Conservation (phyloP, 1,140 invertebrate species). For the Drosophila auraria region DNA sequence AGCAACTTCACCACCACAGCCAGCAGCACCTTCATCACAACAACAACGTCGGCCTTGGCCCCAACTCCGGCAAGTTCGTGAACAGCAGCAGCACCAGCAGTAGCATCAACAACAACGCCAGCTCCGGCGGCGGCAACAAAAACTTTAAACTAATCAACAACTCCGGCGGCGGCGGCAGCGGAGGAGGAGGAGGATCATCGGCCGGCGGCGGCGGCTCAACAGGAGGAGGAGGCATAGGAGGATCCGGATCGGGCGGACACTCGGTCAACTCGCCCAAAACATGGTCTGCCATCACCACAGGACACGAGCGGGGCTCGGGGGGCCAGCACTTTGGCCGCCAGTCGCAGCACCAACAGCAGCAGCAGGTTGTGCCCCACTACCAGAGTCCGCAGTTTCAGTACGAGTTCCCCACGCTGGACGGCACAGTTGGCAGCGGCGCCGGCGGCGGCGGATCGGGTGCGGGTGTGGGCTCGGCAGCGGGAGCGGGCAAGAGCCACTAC, state of each 20-base stretch:
- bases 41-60: slow-evolving; percentile 50
- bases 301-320: slow-evolving; percentile 69
- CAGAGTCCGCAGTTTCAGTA: slow-evolving; percentile 91
- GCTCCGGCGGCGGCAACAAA: slow-evolving; percentile 55
- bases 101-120: slow-evolving; percentile 27
- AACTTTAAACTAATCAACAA: slow-evolving; percentile 80
- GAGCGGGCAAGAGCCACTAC: slow-evolving; percentile 47
- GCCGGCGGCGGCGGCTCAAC: slow-evolving; percentile 27
- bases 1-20: slow-evolving; percentile 28
- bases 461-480: slow-evolving; percentile 22
- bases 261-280: slow-evolving; percentile 76
- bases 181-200: slow-evolving; percentile 12
- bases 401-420: slow-evolving; percentile 92
- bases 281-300: slow-evolving; percentile 84
- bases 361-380: slow-evolving; percentile 80
- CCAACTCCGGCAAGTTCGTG: slow-evolving; percentile 36
- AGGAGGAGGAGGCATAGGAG: slow-evolving; percentile 10
- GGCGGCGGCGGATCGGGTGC: slow-evolving; percentile 49
- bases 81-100: slow-evolving; percentile 38
- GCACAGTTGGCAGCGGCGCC: slow-evolving; percentile 85
- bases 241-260: slow-evolving; percentile 42
- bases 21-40: slow-evolving; percentile 45
- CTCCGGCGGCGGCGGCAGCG: slow-evolving; percentile 48
- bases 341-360: slow-evolving; percentile 39
- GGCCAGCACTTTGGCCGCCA: slow-evolving; percentile 39